phyloP scores from a whole-genome alignment of 64 coral and sea anemone species.

The Porites australiensis region DNA sequence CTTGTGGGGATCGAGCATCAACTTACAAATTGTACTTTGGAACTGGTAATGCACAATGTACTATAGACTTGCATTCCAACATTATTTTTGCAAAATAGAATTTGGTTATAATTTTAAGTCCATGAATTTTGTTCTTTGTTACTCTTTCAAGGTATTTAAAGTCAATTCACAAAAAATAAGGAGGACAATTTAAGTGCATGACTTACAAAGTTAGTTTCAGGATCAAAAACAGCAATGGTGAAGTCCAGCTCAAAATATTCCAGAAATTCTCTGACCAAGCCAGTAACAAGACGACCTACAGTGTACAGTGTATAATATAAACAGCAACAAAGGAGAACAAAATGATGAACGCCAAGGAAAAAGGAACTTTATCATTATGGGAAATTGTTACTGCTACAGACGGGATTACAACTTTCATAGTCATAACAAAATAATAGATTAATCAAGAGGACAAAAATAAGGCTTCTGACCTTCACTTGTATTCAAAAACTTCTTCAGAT shows the following conservation, averaged over 20 bases:
- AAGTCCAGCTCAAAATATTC: constrained; percentile 99
- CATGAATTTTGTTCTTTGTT: too few relatives aligned
- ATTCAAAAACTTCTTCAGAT: constrained; percentile 88
- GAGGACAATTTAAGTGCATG: background rate
- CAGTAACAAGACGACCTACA: constrained; percentile 88
- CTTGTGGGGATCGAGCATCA: too few relatives aligned
- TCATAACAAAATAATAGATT: background rate
- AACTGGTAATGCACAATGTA: too few relatives aligned
- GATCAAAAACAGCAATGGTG: constrained; percentile 98
- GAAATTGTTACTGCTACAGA: too few relatives aligned
- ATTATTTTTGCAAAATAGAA: too few relatives aligned
- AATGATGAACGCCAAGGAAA: too few relatives aligned
- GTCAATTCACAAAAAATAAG: too few relatives aligned
- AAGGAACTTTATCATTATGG: too few relatives aligned
- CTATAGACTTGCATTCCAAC: too few relatives aligned
- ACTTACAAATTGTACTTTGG: too few relatives aligned
- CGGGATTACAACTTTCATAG: too few relatives aligned
- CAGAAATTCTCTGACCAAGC: constrained; percentile 91
- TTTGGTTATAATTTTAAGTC: too few relatives aligned
- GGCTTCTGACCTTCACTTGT: constrained; percentile 83
- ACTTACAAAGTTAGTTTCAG: constrained; percentile 99
- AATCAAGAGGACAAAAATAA: background rate
- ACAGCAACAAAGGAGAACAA: background rate
- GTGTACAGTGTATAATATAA: background rate
- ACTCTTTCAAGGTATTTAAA: background rate